These are phyloP conservation scores for Cephus sareptanus DNA, from an alignment of 2,888 invertebrate species.

Conservation along the genomic window DNA sequence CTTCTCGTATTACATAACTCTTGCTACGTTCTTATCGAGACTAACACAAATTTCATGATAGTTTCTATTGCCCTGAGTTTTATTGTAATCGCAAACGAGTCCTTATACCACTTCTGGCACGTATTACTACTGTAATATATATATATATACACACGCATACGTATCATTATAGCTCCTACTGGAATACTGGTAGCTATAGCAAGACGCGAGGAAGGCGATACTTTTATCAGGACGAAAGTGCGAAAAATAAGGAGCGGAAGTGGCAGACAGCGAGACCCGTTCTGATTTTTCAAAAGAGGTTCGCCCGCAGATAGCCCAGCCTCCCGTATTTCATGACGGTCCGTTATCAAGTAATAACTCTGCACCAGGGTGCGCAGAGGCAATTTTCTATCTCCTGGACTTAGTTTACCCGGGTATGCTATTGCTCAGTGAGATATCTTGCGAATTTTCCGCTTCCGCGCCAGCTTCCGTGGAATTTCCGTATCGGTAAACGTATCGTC, in stretches of 20 bases:
- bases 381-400: constrained; percentile 3
- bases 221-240: background rate
- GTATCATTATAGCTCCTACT: background rate
- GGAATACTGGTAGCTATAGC: background rate
- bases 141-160: background rate
- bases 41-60: background rate
- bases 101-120: background rate
- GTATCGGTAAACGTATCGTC: background rate
- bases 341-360: constrained; percentile 26
- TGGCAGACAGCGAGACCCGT: background rate
- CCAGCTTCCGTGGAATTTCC: background rate
- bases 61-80: background rate
- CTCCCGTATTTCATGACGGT: constrained; percentile 18
- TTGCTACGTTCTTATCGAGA: background rate
- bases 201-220: background rate
- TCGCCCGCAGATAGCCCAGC: constrained; percentile 15
- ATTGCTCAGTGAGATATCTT: background rate
- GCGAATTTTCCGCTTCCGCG: background rate
- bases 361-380: constrained; percentile 3
- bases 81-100: background rate
- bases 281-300: constrained; percentile 17
- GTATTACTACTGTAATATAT: background rate
- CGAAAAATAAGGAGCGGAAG: constrained; percentile 1
- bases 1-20: background rate
- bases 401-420: constrained; percentile 1